phyloP scores from a whole-genome alignment of 2,797 vertebrate genomes.

The Nyctalus aviator region DNA sequence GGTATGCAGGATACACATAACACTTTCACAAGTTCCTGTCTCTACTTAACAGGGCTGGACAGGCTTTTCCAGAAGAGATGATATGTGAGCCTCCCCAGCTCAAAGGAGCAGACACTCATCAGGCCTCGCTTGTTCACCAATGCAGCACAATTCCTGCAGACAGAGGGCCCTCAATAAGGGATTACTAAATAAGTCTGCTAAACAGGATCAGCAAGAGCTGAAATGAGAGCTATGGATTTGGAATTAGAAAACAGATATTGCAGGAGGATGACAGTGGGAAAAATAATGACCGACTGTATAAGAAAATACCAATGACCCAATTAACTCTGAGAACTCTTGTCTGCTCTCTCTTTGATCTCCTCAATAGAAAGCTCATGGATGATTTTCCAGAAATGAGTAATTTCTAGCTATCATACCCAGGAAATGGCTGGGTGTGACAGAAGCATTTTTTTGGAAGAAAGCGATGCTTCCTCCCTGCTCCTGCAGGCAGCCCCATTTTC shows the following conservation, averaged over 20 bases:
- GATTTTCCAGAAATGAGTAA: conserved; percentile 49
- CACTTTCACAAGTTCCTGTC: neutral
- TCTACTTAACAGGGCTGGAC: neutral
- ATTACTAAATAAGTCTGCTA: neutral
- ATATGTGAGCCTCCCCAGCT: neutral
- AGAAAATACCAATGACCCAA: neutral
- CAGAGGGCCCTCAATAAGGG: neutral
- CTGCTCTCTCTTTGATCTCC: conserved; percentile 30
- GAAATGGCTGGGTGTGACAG: conserved; percentile 16
- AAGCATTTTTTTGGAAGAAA: conserved; percentile 22
- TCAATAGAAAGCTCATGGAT: neutral
- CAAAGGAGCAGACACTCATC: neutral
- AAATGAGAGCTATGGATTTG: neutral
- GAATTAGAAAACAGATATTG: neutral
- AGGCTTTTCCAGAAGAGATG: neutral
- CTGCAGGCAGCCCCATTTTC: neutral
- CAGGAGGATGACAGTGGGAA: neutral
- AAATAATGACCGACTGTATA: neutral
- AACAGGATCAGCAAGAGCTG: neutral
- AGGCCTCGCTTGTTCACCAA: neutral
- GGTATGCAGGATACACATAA: neutral
- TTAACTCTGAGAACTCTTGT: neutral
- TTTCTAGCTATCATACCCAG: conserved; percentile 31
- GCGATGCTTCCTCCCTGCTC: neutral
- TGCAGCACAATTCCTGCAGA: neutral